Percentiles rank a stretch among this genome's conserved stretches.
phyloP scores from a whole-genome alignment of 1,140 invertebrate genomes.

The Papilio glaucus region DNA sequence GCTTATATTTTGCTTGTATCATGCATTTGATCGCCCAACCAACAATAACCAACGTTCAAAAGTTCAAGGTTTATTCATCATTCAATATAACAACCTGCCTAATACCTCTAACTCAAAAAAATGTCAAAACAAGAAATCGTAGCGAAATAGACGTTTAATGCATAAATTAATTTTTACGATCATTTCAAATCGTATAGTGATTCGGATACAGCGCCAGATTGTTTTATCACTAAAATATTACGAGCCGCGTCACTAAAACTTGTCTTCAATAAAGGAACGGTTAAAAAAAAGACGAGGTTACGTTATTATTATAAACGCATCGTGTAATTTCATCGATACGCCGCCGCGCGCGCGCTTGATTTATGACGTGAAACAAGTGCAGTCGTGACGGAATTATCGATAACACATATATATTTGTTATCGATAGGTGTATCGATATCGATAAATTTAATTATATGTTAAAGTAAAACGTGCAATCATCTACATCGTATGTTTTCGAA shows the following conservation, averaged over 20 bases:
- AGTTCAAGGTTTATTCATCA: too few species aligned
- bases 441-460: constrained; percentile 43
- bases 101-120: too few species aligned
- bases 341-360: constrained; percentile 60
- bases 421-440: too few species aligned
- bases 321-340: constrained; percentile 64
- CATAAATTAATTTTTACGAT: background rate
- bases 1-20: too few species aligned
- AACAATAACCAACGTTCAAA: too few species aligned
- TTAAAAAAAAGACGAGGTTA: constrained; percentile 33
- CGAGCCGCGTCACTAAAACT: constrained; percentile 6
- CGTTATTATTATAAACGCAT: constrained; percentile 46
- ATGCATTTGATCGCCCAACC: too few species aligned
- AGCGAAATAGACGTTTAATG: too few species aligned
- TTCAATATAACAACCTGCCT: too few species aligned
- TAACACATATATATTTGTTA: too few species aligned
- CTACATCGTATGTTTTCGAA: too few species aligned
- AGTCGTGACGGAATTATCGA: constrained; percentile 46
- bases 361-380: constrained; percentile 70
- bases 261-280: constrained; percentile 26
- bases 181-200: background rate
- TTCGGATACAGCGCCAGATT: background rate
- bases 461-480: too few species aligned
- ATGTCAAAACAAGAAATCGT: too few species aligned
- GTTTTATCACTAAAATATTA: background rate